Percentiles rank a stretch among this genome's conserved stretches.
Conservation (phyloP, 1,140 invertebrate species). For the Macrocentrus cingulum region DNA sequence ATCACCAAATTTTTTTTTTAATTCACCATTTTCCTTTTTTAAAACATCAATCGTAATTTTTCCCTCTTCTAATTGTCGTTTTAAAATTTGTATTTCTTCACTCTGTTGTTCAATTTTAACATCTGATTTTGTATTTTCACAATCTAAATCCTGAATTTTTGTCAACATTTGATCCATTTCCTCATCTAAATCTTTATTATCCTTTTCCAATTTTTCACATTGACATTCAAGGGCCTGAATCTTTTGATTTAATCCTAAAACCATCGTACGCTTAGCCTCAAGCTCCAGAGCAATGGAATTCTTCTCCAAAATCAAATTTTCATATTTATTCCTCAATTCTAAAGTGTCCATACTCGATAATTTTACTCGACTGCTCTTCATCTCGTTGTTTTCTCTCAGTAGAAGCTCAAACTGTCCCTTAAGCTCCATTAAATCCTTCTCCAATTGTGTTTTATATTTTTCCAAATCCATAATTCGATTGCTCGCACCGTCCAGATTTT, state of each 20-base stretch:
- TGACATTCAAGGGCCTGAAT: neutral
- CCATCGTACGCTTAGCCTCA: constrained; percentile 35
- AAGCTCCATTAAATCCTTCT: constrained; percentile 35
- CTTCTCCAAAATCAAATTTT: constrained; percentile 37
- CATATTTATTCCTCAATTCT: constrained; percentile 31
- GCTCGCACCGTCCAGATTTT: constrained; percentile 47
- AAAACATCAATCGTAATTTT: constrained; percentile 15
- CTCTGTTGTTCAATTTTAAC: no score
- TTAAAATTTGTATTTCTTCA: no score
- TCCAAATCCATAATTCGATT: constrained; percentile 47
- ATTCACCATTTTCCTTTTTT: constrained; percentile 30
- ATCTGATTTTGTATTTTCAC: neutral
- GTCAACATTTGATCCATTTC: constrained; percentile 41
- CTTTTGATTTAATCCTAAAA: constrained; percentile 30
- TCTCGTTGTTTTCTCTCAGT: constrained; percentile 35
- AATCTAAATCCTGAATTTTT: constrained; percentile 6
- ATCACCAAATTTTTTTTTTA: constrained; percentile 31
- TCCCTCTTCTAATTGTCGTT: constrained; percentile 17
- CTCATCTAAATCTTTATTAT: constrained; percentile 39
- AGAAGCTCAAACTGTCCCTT: constrained; percentile 29
- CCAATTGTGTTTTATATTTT: constrained; percentile 37
- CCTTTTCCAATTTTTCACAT: constrained; percentile 12
- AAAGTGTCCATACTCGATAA: constrained; percentile 21
- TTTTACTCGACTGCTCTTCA: constrained; percentile 29
- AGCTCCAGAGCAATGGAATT: constrained; percentile 37